A percentile compares a stretch with the other conserved stretches of the same genome.
These are phyloP conservation scores for Periophthalmodon schlosseri DNA, from an alignment of 2,113 vertebrate genomes.

Conservation along the genomic window DNA sequence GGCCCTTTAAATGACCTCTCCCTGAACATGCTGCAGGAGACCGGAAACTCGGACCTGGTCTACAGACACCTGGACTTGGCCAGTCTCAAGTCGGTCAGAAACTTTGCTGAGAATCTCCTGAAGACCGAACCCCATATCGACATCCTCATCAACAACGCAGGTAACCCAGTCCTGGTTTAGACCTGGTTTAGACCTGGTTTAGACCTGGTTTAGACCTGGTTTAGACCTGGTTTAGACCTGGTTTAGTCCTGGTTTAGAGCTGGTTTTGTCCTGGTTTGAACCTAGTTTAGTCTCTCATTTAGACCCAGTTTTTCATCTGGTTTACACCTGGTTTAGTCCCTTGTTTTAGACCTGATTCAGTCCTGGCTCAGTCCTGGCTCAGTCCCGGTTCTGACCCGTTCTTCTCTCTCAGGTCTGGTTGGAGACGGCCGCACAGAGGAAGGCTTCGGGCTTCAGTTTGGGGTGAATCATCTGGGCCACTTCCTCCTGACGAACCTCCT, in stretches of 20 bases:
- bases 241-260: not conserved
- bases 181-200: not conserved
- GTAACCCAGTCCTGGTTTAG: conserved; percentile 15
- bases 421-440: conserved; percentile 69
- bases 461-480: conserved; percentile 81
- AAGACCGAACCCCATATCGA: conserved; percentile 52
- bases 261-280: conserved; percentile 9
- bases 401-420: conserved; percentile 21
- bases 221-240: not conserved
- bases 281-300: not conserved
- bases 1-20: too few species aligned
- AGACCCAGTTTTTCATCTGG: not conserved
- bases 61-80: conserved; percentile 64
- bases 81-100: conserved; percentile 52
- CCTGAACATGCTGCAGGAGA: conserved; percentile 36
- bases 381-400: not conserved
- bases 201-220: not conserved
- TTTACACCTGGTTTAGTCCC: not conserved
- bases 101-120: conserved; percentile 49
- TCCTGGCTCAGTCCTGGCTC: not conserved
- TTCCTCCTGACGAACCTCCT: conserved; percentile 78
- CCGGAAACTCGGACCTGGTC: conserved; percentile 49
- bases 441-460: conserved; percentile 78
- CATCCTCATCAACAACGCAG: conserved; percentile 70
- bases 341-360: not conserved